Conservation (phyloP, 2,888 invertebrate species). For the Diaphora mendica region DNA sequence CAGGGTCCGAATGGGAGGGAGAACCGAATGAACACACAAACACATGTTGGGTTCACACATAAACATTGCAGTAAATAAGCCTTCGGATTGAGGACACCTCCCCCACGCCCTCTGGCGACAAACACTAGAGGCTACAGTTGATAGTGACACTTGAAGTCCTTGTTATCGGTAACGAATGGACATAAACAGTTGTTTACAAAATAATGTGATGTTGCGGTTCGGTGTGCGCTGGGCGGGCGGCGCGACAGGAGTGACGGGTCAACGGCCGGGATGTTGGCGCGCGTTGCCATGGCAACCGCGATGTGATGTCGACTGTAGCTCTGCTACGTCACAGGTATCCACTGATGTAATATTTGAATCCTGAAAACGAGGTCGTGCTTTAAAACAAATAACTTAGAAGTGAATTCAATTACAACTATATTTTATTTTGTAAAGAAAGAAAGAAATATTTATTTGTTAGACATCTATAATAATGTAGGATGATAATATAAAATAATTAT, state of each 20-base stretch:
- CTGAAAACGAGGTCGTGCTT: background rate
- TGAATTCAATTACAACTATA: background rate
- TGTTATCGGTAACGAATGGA: conserved; percentile 48
- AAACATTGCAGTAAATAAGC: conserved; percentile 6
- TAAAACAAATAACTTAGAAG: background rate
- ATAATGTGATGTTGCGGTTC: conserved; percentile 49
- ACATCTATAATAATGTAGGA: too few species aligned
- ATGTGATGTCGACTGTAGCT: conserved; percentile 48
- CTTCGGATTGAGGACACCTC: conserved; percentile 2
- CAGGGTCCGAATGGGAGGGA: background rate
- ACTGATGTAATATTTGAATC: background rate
- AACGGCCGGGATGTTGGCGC: conserved; percentile 63
- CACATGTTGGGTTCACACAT: conserved; percentile 11
- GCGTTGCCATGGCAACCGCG: conserved; percentile 67
- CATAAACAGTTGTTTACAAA: conserved; percentile 60
- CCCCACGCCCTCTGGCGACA: conserved; percentile 15
- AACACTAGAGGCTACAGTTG: conserved; percentile 16
- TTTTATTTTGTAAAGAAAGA: too few species aligned
- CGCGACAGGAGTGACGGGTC: conserved; percentile 60
- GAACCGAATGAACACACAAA: background rate
- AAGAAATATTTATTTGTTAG: too few species aligned
- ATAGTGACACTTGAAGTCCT: conserved; percentile 27
- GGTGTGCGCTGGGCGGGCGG: conserved; percentile 62
- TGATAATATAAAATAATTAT: too few species aligned
- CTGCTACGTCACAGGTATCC: conserved; percentile 6